Conservation (phyloP, 2,797 vertebrate genomes). For the Phoebastria nigripes region DNA sequence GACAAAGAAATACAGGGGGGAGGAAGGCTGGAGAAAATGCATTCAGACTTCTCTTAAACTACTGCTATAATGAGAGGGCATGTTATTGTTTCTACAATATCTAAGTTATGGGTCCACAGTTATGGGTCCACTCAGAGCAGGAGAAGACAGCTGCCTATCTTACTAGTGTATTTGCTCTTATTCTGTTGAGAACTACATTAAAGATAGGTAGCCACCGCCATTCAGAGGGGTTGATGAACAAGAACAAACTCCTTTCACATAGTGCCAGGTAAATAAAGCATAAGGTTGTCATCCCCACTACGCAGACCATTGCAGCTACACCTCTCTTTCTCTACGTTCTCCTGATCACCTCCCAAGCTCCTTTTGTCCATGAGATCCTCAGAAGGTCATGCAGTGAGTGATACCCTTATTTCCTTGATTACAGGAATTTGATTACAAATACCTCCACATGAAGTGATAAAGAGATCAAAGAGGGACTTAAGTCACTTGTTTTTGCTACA, state of each 20-base stretch:
- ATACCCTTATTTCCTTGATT: neutral
- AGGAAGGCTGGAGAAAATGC: neutral
- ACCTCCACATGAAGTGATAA: neutral
- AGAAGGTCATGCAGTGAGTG: neutral
- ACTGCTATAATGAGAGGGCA: neutral
- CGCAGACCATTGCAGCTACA: rapidly evolving
- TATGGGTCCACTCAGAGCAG: neutral
- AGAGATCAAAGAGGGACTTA: neutral
- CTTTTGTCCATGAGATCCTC: neutral
- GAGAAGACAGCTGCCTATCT: neutral
- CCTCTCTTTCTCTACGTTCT: neutral
- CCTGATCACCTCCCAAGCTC: neutral
- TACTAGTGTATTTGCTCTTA: neutral
- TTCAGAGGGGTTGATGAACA: neutral
- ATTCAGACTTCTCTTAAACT: constrained; percentile 9
- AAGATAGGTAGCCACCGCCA: neutral
- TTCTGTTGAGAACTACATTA: neutral
- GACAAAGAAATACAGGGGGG: neutral
- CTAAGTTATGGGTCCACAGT: neutral
- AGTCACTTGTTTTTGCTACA: neutral
- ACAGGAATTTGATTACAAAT: neutral
- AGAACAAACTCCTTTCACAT: rapidly evolving
- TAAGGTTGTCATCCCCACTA: neutral
- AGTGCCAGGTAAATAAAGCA: neutral
- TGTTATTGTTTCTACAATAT: neutral